Evolutionary conservation across 2,113 vertebrate species (phyloP).

Genomic region (Addax nasomaculatus): DNA sequence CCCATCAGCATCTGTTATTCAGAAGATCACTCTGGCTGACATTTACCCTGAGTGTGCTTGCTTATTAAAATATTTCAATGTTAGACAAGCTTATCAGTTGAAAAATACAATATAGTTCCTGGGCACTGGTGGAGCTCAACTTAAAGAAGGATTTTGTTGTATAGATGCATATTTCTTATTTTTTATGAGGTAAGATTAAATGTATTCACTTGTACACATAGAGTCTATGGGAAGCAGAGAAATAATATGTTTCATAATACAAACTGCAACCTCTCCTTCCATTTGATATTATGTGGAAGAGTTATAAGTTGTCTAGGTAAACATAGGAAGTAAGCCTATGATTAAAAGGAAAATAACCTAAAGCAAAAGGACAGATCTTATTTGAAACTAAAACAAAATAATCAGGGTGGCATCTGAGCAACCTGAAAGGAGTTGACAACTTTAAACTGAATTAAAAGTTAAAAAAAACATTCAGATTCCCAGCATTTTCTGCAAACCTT

Average conservation of each 20-base stretch:
- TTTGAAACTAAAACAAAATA: neutral
- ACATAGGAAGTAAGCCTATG: neutral
- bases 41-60: slow-evolving; percentile 78
- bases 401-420: neutral
- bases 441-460: neutral
- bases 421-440: neutral
- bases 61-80: slow-evolving; percentile 82
- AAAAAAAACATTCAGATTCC: slow-evolving; percentile 50
- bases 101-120: slow-evolving; percentile 73
- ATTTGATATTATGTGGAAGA: neutral
- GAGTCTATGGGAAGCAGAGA: neutral
- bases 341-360: neutral
- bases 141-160: slow-evolving; percentile 29
- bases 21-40: slow-evolving; percentile 75
- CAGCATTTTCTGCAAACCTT: slow-evolving; percentile 6
- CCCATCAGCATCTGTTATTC: slow-evolving; percentile 78
- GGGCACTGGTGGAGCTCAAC: neutral
- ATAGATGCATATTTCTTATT: slow-evolving; percentile 26
- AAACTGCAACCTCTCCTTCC: neutral
- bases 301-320: neutral
- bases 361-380: neutral
- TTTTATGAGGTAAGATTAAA: slow-evolving; percentile 39
- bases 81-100: slow-evolving; percentile 78
- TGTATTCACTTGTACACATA: neutral
- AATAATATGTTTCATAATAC: neutral